phyloP scores from a whole-genome alignment of 2,888 invertebrate species.

The Platycheirus rosarum region DNA sequence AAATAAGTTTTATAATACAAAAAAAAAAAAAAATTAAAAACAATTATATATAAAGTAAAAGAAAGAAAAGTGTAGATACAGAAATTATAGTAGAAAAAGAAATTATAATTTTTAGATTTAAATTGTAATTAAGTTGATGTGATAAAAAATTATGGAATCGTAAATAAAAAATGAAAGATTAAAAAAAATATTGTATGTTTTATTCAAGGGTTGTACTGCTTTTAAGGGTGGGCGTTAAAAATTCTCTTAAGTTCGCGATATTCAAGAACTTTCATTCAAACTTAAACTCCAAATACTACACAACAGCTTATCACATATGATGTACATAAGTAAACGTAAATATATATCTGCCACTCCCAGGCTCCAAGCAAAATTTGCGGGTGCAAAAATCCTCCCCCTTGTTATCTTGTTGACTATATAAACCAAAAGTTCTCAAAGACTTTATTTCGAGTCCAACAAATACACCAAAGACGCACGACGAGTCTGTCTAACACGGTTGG shows the following conservation, averaged over 20 bases:
- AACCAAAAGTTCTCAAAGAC: slow-evolving; percentile 12
- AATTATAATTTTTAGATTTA: slow-evolving; percentile 59
- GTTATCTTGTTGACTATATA: slow-evolving; percentile 4
- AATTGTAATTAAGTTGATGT: slow-evolving; percentile 74
- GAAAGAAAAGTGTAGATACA: slow-evolving; percentile 63
- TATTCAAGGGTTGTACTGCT: too few species aligned
- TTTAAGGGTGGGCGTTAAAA: too few species aligned
- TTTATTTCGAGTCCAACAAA: slow-evolving; percentile 6
- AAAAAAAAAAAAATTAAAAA: slow-evolving; percentile 19
- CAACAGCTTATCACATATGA: too few species aligned
- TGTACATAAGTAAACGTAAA: too few species aligned
- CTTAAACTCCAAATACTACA: too few species aligned
- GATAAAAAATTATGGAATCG: slow-evolving; percentile 69
- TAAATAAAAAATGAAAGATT: slow-evolving; percentile 54
- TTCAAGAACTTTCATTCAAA: not conserved
- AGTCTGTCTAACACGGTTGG: slow-evolving; percentile 48
- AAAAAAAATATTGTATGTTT: too few species aligned
- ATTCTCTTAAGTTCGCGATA: too few species aligned
- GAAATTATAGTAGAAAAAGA: slow-evolving; percentile 54
- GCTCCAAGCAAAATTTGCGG: slow-evolving; percentile 40
- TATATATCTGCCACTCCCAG: slow-evolving; percentile 2
- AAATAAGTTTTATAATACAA: slow-evolving; percentile 65
- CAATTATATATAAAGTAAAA: slow-evolving; percentile 25
- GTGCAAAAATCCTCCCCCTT: slow-evolving; percentile 43
- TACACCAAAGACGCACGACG: not conserved